These are phyloP conservation scores for Daboia siamensis DNA, from an alignment of 2,113 vertebrate genomes.

Conservation along the genomic window DNA sequence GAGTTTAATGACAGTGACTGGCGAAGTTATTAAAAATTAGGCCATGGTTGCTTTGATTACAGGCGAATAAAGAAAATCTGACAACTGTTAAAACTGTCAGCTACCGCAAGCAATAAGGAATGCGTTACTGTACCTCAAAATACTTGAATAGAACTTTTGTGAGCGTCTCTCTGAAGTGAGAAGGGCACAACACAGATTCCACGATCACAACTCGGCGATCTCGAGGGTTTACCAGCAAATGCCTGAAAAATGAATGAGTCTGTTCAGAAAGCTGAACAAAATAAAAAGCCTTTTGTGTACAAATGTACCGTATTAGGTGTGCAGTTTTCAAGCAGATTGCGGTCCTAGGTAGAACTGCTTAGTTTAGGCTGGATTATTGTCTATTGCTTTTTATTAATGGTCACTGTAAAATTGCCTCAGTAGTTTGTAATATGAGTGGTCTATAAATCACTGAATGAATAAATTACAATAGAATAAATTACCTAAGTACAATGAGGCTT, in stretches of 20 bases:
- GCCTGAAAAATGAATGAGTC: constrained; percentile 66
- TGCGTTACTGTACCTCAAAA: constrained; percentile 82
- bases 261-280: background rate
- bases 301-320: background rate
- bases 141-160: constrained; percentile 96
- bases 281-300: background rate
- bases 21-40: constrained; percentile 12
- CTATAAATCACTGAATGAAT: background rate
- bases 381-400: background rate
- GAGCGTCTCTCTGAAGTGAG: constrained; percentile 95
- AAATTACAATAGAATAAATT: background rate
- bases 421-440: background rate
- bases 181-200: constrained; percentile 93
- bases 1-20: constrained; percentile 17
- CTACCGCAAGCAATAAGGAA: fast-evolving
- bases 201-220: constrained; percentile 95
- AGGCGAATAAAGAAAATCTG: constrained; percentile 2
- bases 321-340: background rate
- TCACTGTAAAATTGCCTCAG: background rate
- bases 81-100: background rate
- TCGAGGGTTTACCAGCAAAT: constrained; percentile 94
- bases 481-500: background rate
- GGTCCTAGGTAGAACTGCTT: background rate
- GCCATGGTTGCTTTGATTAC: background rate
- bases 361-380: background rate